A percentile compares a stretch with the other conserved stretches of the same genome.
Conservation (phyloP, 2,113 vertebrate genomes). For the Caracal caracal region DNA sequence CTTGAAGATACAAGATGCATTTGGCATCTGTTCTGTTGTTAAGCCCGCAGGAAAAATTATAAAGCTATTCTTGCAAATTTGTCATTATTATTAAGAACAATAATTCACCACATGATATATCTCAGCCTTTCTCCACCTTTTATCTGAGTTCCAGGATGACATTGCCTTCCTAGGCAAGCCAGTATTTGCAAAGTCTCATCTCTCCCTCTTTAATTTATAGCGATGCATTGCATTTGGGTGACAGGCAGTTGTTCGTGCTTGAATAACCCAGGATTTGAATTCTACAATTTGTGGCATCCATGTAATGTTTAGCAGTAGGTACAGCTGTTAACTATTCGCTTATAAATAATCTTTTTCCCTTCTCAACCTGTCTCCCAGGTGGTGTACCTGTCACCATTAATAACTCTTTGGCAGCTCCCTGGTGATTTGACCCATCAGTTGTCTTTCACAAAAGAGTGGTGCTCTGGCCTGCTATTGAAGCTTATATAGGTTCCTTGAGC, state of each 20-base stretch:
- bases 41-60: constrained; percentile 86
- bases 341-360: constrained; percentile 91
- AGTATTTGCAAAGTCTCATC: constrained; percentile 81
- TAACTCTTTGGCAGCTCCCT: constrained; percentile 88
- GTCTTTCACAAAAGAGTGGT: constrained; percentile 86
- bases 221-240: constrained; percentile 87
- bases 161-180: constrained; percentile 82
- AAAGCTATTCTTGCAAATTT: constrained; percentile 87
- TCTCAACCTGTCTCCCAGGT: constrained; percentile 92
- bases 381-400: constrained; percentile 93
- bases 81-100: constrained; percentile 84
- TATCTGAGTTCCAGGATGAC: constrained; percentile 83
- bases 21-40: constrained; percentile 86
- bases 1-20: constrained; percentile 81
- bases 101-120: constrained; percentile 84
- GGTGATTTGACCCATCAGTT: constrained; percentile 87
- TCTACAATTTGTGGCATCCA: constrained; percentile 91
- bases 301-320: constrained; percentile 92
- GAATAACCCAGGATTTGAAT: constrained; percentile 91
- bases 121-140: constrained; percentile 77
- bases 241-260: constrained; percentile 91
- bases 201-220: constrained; percentile 89
- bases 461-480: constrained; percentile 82
- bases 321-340: constrained; percentile 92
- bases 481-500: constrained; percentile 82